phyloP scores from a whole-genome alignment of 2,888 invertebrate species.

The Caenorhabditis sulstoni region DNA sequence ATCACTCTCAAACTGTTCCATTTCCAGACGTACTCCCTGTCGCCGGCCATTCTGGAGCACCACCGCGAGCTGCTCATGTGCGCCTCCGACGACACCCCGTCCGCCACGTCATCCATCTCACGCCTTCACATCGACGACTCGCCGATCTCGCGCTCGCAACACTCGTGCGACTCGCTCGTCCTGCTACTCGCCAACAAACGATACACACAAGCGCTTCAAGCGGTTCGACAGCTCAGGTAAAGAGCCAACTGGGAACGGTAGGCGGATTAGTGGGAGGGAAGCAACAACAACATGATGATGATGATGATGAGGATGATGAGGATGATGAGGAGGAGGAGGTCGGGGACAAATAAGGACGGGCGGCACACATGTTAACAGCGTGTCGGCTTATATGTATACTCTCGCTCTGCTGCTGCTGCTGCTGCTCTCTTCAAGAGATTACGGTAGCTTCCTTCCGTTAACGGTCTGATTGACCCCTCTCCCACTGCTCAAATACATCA shows the following conservation, averaged over 20 bases:
- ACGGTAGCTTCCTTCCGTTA: background rate
- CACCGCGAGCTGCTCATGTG: slow-evolving; percentile 79
- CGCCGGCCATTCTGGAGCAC: slow-evolving; percentile 78
- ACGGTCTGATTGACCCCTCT: background rate
- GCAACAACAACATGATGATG: slow-evolving; percentile 11
- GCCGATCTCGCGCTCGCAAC: slow-evolving; percentile 54
- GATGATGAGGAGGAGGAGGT: background rate
- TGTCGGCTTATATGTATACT: too few species aligned
- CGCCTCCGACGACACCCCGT: slow-evolving; percentile 63
- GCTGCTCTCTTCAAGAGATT: background rate
- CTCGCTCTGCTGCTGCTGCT: too few species aligned
- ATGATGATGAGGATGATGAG: too few species aligned
- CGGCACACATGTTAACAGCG: too few species aligned
- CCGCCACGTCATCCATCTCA: slow-evolving; percentile 38
- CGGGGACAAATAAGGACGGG: slow-evolving; percentile 16
- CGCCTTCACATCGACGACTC: slow-evolving; percentile 39
- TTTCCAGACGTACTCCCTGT: slow-evolving; percentile 78
- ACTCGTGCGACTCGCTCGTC: slow-evolving; percentile 72
- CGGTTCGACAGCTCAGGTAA: slow-evolving; percentile 75
- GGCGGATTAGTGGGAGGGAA: slow-evolving; percentile 33
- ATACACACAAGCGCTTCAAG: slow-evolving; percentile 73
- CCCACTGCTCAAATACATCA: background rate
- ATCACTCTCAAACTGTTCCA: too few species aligned
- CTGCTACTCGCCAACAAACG: slow-evolving; percentile 78
- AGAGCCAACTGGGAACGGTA: background rate